Conservation (phyloP, 2,888 invertebrate species). For the Rhagium mordax region DNA sequence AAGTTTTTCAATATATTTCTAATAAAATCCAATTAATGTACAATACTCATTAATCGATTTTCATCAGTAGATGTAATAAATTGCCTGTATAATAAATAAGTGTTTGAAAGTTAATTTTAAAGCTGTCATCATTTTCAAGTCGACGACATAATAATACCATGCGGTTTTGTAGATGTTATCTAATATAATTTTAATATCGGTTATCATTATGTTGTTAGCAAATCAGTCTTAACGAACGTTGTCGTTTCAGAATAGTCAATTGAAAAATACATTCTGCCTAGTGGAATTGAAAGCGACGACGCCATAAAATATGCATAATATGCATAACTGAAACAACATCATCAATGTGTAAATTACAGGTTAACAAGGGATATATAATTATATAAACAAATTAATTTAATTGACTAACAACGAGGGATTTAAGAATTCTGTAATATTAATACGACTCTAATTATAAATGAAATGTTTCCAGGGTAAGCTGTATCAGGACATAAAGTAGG, state of each 20-base stretch:
- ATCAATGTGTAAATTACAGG: background rate
- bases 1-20: too few species aligned
- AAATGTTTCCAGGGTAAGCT: constrained; percentile 51
- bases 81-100: background rate
- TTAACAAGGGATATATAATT: constrained; percentile 11
- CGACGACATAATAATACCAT: background rate
- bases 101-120: background rate
- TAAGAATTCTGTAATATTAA: constrained; percentile 22
- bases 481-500: constrained; percentile 52
- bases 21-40: too few species aligned
- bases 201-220: background rate
- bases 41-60: background rate
- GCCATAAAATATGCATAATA: background rate
- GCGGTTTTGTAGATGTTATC: background rate
- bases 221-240: background rate
- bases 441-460: constrained; percentile 48
- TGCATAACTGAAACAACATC: background rate
- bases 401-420: constrained; percentile 15
- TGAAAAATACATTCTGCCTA: background rate
- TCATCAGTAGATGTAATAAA: background rate
- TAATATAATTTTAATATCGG: background rate
- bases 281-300: background rate
- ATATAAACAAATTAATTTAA: constrained; percentile 16
- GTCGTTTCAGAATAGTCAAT: background rate
- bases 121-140: background rate